These are phyloP conservation scores for Apaloderma vittatum DNA, from an alignment of 2,113 vertebrate genomes.

Conservation along the genomic window DNA sequence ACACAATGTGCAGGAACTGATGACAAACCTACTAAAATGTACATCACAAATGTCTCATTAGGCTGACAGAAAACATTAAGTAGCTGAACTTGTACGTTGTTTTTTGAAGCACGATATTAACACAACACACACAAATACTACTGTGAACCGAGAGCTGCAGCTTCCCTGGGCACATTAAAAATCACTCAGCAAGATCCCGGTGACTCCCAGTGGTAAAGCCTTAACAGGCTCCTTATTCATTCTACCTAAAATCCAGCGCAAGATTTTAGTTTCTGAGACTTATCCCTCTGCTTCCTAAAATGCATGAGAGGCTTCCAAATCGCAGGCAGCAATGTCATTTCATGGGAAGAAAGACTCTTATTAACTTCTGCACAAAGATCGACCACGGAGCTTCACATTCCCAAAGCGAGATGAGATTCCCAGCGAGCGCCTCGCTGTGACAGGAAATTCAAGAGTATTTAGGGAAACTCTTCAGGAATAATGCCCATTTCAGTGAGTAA, in stretches of 20 bases:
- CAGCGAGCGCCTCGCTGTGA: background rate
- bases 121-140: background rate
- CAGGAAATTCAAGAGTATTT: background rate
- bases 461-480: background rate
- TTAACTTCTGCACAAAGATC: background rate
- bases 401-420: background rate
- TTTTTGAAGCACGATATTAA: background rate
- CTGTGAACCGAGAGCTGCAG: background rate
- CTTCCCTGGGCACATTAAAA: background rate
- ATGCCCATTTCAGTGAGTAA: background rate
- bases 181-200: background rate
- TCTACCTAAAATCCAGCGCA: background rate
- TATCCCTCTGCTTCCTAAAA: background rate
- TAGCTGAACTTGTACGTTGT: background rate
- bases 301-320: background rate
- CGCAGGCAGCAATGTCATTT: background rate
- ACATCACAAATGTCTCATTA: background rate
- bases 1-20: background rate
- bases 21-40: background rate
- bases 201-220: background rate
- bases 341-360: background rate
- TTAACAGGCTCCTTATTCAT: background rate
- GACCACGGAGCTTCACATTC: background rate
- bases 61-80: background rate
- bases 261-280: background rate